Conservation (phyloP, 2,113 vertebrate genomes). For the Ictidomys tridecemlineatus region DNA sequence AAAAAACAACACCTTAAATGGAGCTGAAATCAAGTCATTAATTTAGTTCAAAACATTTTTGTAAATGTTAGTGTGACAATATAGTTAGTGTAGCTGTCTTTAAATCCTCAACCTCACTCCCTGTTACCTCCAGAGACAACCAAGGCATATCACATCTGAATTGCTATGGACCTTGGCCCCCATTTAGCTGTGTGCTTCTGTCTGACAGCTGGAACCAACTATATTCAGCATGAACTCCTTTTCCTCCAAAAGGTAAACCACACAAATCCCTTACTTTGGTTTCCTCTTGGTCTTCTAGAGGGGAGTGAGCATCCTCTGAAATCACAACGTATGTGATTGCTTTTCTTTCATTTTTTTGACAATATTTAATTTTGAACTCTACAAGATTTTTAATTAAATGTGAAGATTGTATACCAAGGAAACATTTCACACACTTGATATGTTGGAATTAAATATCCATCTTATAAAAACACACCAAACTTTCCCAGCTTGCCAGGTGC, state of each 20-base stretch:
- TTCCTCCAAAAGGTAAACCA: background rate
- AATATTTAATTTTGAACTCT: background rate
- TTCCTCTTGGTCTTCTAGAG: background rate
- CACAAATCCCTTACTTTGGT: background rate
- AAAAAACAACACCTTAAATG: background rate
- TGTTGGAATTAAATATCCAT: background rate
- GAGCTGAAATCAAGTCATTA: background rate
- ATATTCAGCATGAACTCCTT: background rate
- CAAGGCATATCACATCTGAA: background rate
- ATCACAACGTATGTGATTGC: background rate
- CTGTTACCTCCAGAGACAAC: background rate
- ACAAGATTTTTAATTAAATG: background rate
- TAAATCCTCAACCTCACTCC: background rate
- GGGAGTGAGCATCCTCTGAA: background rate
- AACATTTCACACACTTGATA: background rate
- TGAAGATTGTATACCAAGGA: background rate
- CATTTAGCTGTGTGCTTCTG: background rate
- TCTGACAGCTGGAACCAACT: background rate
- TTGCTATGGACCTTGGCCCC: background rate
- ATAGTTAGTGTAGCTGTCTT: background rate
- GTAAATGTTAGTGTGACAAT: background rate
- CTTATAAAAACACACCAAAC: background rate
- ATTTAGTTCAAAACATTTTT: background rate
- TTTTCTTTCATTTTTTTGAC: background rate
- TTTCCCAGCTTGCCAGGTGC: background rate